Base-by-base conservation (phyloP, 1,140 invertebrate species). In the Helicorthomorpha holstii region DNA sequence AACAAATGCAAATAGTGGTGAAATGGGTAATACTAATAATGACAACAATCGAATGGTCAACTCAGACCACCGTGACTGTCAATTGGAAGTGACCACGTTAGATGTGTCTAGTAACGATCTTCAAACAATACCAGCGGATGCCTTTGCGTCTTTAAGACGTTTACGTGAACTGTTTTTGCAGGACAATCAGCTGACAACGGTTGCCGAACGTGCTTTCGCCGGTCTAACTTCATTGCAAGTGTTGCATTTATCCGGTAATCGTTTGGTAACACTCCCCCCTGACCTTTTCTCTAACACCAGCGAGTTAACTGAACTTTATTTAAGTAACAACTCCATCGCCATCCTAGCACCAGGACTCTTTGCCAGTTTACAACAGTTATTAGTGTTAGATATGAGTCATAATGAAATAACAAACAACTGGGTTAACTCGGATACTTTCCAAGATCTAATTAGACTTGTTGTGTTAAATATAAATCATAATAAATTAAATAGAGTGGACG, bases 381-480 rank as follows among this genome's bases (percentile, higher is more conserved):
- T 88, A 38, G 77, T 87, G 10, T 72, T 96, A 27, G 85, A 95
- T 66, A 70, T 93, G 48, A 85, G 85, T 1, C 78, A 82, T 51
- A 96, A 96, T 69, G 78, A 81, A 59, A 70, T 96, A 42, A 81
- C 80, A 48, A 85, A 80, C 63, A 81, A 80, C 57, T 85, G 80
- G 63, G 79, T 88, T 54, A 81, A 85, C 60, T 73, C 76, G 3
- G 79, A 78, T 48, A 88, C 85, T 21, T 91, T 94, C 60, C 77
- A 80, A 14, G 88, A 88, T 2, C 73, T 93, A 19, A 89, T 87
- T 56, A 78, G 86, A 24, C 72, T 94, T 52, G 83, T 91, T 1
- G 68, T 89, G 2, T 68, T 94, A 22, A 85, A 91, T 66, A 66
- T 94, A 24, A 85, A 85, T 1, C 76, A 85, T 63, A 94, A 94